Base-by-base conservation (phyloP, 1,140 invertebrate genomes). In the Drosophila nannoptera region DNA sequence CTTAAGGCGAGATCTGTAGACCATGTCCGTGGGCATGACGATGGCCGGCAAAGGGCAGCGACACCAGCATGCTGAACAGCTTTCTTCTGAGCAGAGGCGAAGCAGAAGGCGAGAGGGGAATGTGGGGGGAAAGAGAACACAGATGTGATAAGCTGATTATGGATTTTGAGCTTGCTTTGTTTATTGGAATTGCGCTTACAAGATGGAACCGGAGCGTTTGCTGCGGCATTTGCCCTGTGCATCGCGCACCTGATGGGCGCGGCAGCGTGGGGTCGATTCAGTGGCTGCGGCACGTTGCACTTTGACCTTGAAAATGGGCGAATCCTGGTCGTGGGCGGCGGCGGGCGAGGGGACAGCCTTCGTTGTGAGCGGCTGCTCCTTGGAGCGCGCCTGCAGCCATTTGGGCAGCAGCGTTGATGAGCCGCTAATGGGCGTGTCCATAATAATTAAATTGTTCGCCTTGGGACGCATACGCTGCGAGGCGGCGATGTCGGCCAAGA, bases 301-400 rank as follows among this genome's bases (percentile, higher is more conserved):
- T 73, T 87, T 88, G 7, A 88, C 67, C 73, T 87, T 88, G 55
- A 75, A 88, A 12, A 88, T 88, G 55, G 74, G 75, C 22, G 87
- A 88, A 43, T 88, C 82, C 14, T 76, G 75, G 48, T 73, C 75
- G 36, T 77, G 69, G 6, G 71, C 62, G 4, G n/a, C n/a, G n/a
- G n/a, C n/a, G n/a, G n/a, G n/a, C n/a, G n/a, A n/a, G n/a, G n/a
- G n/a, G n/a, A n/a, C n/a, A n/a, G n/a, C n/a, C n/a, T n/a, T n/a
- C 4, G 60, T 56, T 49, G 73, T 45, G 3, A 69, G 73, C 33
- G 77, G 70, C 12, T 71, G 43, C 59, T 81, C 74, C 22, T 81
- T 77, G 16, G 82, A 77, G 1, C 81, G 52, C 29, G 61, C 72
- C n/a, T 72, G 75, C 11, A 69, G 31, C 58, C 65, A 69, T 62